These are phyloP conservation scores for Ptiloglossa arizonensis DNA, from an alignment of 1,140 invertebrate species.

Conservation along the genomic window DNA sequence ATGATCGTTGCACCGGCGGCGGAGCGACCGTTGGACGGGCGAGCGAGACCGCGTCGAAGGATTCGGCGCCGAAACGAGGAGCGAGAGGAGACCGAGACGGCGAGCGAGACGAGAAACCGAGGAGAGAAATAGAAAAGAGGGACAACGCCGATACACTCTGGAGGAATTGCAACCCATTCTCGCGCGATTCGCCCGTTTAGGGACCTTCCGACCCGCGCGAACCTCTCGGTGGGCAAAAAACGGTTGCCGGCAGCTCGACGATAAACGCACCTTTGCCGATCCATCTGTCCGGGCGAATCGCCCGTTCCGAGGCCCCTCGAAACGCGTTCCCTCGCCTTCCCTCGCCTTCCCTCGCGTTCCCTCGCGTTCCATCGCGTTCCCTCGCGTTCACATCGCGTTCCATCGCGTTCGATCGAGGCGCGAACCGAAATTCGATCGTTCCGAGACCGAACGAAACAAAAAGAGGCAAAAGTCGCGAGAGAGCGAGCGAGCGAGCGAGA, in stretches of 20 bases:
- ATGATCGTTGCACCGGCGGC: conserved; percentile 56
- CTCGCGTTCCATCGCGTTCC: too few species aligned
- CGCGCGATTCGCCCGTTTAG: conserved; percentile 54
- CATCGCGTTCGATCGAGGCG: neutral
- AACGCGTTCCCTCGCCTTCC: too few species aligned
- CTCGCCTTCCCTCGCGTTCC: too few species aligned
- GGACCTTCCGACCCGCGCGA: conserved; percentile 24
- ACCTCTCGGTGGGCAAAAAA: conserved; percentile 22
- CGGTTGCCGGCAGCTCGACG: conserved; percentile 29
- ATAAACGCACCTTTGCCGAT: conserved; percentile 4
- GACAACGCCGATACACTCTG: conserved; percentile 11
- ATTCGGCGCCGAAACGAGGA: neutral
- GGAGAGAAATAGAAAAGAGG: conserved; percentile 33
- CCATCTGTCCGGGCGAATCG: too few species aligned
- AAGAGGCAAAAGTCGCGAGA: too few species aligned
- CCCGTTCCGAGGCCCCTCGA: too few species aligned
- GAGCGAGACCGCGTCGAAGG: neutral
- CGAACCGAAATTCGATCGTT: neutral
- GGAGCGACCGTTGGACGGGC: conserved; percentile 32
- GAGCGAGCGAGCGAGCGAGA: conserved; percentile 35
- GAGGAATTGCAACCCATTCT: conserved; percentile 60
- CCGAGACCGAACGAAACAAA: too few species aligned
- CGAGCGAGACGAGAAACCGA: neutral
- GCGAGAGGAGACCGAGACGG: conserved; percentile 1
- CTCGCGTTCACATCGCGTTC: too few species aligned